phyloP scores from a whole-genome alignment of 1,140 invertebrate species.

The Wasmannia auropunctata region DNA sequence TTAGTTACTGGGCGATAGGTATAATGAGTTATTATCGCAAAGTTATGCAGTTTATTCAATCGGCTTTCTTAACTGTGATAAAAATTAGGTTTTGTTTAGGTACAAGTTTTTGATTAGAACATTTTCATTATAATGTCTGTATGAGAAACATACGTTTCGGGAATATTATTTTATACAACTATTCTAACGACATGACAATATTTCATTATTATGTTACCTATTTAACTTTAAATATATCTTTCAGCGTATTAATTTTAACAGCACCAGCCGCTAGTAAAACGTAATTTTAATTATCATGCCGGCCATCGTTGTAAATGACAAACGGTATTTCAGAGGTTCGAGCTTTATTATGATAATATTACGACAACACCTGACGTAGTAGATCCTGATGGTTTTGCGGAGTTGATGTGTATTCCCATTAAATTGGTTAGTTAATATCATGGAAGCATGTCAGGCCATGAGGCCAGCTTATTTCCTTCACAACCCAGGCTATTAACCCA shows the following conservation, averaged over 20 bases:
- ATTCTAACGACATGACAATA: not conserved
- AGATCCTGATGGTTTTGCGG: conserved; percentile 14
- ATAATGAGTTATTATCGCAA: conserved; percentile 11
- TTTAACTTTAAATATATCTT: not conserved
- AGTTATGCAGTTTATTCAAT: not conserved
- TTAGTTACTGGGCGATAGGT: not conserved
- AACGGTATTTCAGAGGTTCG: not conserved
- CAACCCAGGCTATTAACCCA: conserved; percentile 47
- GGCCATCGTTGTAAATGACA: not conserved
- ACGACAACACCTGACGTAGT: not conserved
- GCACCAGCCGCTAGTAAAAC: not conserved
- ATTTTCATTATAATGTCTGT: not conserved
- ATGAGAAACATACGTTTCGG: not conserved
- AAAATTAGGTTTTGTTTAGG: not conserved
- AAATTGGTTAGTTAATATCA: conserved; percentile 32
- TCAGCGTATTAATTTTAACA: not conserved
- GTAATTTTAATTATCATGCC: conserved; percentile 25
- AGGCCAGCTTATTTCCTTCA: conserved; percentile 41
- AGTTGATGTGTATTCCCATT: not conserved
- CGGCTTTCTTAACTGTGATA: not conserved
- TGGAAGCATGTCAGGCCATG: conserved; percentile 16
- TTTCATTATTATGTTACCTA: not conserved
- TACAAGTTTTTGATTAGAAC: not conserved
- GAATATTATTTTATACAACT: not conserved
- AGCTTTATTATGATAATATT: conserved; percentile 13